These are phyloP conservation scores for Eremobia ochroleuca DNA, from an alignment of 2,888 invertebrate genomes.

Conservation along the genomic window DNA sequence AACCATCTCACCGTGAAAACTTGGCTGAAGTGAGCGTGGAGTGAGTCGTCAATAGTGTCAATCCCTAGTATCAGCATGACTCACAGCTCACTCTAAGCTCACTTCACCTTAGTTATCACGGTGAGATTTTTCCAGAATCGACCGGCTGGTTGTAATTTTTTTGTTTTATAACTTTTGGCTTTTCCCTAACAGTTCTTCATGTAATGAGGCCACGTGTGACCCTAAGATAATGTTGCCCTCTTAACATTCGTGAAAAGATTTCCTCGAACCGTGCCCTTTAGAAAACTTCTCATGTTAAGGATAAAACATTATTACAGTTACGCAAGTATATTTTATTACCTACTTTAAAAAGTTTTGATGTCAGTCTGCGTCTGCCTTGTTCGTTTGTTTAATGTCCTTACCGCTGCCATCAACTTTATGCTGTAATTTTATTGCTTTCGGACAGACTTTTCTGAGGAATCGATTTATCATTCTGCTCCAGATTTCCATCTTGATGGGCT, in stretches of 20 bases:
- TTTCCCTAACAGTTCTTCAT: background rate
- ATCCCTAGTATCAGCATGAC: too few species aligned
- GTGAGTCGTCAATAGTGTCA: too few species aligned
- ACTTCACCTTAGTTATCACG: too few species aligned
- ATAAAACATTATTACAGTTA: conserved; percentile 51
- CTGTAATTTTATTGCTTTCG: conserved; percentile 7
- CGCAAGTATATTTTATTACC: conserved; percentile 60
- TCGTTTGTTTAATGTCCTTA: conserved; percentile 54
- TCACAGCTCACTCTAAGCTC: too few species aligned
- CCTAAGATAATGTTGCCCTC: conserved; percentile 1
- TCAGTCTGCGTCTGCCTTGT: conserved; percentile 48
- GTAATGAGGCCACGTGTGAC: conserved; percentile 12
- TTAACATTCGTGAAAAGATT: conserved; percentile 15
- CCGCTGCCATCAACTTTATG: background rate
- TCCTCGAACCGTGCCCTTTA: conserved; percentile 11
- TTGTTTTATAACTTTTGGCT: background rate
- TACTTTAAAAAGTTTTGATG: conserved; percentile 62
- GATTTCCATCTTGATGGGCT: background rate
- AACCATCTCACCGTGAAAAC: too few species aligned
- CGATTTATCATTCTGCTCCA: background rate
- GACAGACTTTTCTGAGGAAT: background rate
- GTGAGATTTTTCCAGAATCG: too few species aligned
- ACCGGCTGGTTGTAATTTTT: background rate
- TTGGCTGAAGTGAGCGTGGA: too few species aligned
- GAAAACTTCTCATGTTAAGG: conserved; percentile 38